A percentile compares a stretch with the other conserved stretches of the same genome.
Evolutionary conservation across 2,797 vertebrate species (phyloP).

Genomic region (Notamacropus eugenii): DNA sequence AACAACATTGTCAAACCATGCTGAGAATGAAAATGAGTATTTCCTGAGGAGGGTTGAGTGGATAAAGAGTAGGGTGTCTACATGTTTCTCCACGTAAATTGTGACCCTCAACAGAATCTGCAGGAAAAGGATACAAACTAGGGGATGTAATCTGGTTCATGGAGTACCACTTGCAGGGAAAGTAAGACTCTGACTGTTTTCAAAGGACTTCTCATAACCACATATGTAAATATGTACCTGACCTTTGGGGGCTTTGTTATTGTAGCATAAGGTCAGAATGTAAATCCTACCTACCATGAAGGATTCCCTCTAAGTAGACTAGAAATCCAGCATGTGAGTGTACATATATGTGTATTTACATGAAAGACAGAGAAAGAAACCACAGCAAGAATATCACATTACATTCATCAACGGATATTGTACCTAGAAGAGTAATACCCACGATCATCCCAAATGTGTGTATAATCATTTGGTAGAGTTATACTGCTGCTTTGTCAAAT

Average conservation of each 20-base stretch:
- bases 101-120: background rate
- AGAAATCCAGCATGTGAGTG: background rate
- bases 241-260: background rate
- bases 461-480: background rate
- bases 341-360: background rate
- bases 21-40: background rate
- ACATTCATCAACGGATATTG: background rate
- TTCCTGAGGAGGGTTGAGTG: background rate
- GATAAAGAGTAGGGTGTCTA: background rate
- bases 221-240: background rate
- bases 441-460: background rate
- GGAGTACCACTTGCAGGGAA: background rate
- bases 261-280: background rate
- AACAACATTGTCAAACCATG: background rate
- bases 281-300: background rate
- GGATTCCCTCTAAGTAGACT: background rate
- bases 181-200: background rate
- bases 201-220: background rate
- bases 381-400: background rate
- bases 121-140: background rate
- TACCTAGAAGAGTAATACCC: background rate
- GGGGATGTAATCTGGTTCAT: background rate
- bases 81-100: background rate
- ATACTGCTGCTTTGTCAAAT: background rate
- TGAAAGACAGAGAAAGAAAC: background rate